Conservation (phyloP, 2,797 vertebrate species). For the Manis pentadactyla region DNA sequence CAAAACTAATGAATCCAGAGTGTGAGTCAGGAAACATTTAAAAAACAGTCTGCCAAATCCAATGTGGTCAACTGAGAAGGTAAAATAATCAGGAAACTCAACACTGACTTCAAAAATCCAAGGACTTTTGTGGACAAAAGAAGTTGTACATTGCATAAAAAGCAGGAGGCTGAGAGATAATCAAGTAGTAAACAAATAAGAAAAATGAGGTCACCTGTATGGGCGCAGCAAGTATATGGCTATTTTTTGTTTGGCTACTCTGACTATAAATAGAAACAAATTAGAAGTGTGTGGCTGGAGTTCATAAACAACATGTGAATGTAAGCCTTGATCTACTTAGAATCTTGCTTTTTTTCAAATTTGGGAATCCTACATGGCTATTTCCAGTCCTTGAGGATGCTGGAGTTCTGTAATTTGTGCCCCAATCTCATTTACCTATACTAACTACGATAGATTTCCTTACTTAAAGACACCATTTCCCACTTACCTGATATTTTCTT, state of each 20-base stretch:
- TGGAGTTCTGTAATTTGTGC: neutral
- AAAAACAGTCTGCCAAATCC: neutral
- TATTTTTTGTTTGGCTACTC: neutral
- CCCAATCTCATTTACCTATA: neutral
- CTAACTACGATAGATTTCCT: neutral
- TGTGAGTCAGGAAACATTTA: neutral
- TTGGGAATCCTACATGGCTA: neutral
- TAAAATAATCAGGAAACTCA: neutral
- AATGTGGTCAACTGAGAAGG: neutral
- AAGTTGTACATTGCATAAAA: neutral
- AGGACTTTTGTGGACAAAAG: neutral
- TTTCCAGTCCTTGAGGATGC: neutral
- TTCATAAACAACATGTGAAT: neutral
- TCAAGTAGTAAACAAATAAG: neutral
- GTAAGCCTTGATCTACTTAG: neutral
- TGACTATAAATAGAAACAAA: neutral
- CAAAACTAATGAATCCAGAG: neutral
- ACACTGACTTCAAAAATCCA: neutral
- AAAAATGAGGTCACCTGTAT: neutral
- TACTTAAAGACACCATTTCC: neutral
- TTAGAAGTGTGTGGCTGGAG: neutral
- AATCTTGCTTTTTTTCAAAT: neutral
- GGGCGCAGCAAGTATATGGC: neutral
- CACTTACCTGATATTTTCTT: neutral
- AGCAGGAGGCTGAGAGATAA: neutral